Percentiles rank a stretch among this genome's conserved stretches.
Evolutionary conservation across 2,888 invertebrate genomes (phyloP).

Genomic region (Tridacna gigas): DNA sequence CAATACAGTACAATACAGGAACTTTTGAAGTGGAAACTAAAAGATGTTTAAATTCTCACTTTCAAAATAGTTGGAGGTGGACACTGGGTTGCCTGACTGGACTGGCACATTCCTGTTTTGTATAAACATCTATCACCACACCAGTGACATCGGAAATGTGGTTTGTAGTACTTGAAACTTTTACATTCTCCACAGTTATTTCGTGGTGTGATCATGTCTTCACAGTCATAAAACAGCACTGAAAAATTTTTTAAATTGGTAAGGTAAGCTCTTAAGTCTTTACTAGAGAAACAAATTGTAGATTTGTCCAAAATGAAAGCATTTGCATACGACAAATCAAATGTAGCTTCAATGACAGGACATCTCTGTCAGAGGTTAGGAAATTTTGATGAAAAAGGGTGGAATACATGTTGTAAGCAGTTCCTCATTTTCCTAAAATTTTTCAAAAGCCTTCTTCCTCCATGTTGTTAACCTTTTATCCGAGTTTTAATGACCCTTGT

Average conservation of each 20-base stretch:
- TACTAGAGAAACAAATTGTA: too few relatives aligned
- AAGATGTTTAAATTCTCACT: background rate
- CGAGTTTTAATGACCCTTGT: too few relatives aligned
- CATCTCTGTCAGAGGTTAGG: background rate
- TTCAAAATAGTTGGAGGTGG: background rate
- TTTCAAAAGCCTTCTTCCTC: too few relatives aligned
- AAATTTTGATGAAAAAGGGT: background rate
- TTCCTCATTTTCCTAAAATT: background rate
- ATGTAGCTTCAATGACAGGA: background rate
- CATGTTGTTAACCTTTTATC: too few relatives aligned
- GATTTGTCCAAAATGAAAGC: too few relatives aligned
- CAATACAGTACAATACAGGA: too few relatives aligned
- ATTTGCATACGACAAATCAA: background rate
- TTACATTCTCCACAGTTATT: slow-evolving; percentile 54
- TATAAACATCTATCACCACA: slow-evolving; percentile 32
- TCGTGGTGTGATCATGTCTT: slow-evolving; percentile 18
- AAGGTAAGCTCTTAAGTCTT: too few relatives aligned
- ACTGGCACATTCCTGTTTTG: background rate
- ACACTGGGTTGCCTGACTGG: background rate
- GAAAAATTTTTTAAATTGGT: background rate
- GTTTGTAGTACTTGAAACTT: slow-evolving; percentile 32
- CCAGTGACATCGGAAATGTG: slow-evolving; percentile 44
- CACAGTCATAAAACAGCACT: slow-evolving; percentile 51
- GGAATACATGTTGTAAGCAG: background rate
- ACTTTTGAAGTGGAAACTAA: too few relatives aligned